These are phyloP conservation scores for Actias luna DNA, from an alignment of 2,888 invertebrate genomes.

Conservation along the genomic window DNA sequence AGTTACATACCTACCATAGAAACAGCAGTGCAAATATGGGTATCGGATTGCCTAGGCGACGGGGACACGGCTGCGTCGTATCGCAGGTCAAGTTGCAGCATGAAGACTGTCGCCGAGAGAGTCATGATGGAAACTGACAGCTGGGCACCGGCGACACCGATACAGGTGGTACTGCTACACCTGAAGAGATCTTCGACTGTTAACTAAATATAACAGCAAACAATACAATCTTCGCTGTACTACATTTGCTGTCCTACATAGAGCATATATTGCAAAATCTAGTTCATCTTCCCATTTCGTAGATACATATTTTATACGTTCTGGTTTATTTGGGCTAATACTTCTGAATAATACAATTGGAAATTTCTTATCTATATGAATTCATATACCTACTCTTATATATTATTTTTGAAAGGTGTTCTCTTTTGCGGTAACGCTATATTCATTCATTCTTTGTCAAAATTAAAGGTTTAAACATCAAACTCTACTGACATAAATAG, in stretches of 20 bases:
- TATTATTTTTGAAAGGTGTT: too few relatives aligned
- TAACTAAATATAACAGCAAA: neutral
- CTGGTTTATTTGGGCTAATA: too few relatives aligned
- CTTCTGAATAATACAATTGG: too few relatives aligned
- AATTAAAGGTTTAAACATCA: too few relatives aligned
- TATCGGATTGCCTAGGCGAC: constrained; percentile 66
- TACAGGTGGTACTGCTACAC: constrained; percentile 68
- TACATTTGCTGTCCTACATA: neutral
- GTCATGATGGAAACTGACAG: constrained; percentile 68
- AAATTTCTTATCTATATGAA: too few relatives aligned
- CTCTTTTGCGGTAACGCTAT: too few relatives aligned
- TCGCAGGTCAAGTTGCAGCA: constrained; percentile 68
- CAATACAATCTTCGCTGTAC: neutral
- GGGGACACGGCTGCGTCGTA: constrained; percentile 68
- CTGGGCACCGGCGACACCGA: constrained; percentile 74
- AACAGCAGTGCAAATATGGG: constrained; percentile 71
- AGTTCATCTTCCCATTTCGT: too few relatives aligned
- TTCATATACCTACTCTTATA: too few relatives aligned
- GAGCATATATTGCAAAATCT: neutral
- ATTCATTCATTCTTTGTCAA: too few relatives aligned
- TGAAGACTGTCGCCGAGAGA: constrained; percentile 68
- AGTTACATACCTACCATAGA: constrained; percentile 59
- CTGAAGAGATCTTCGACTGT: constrained; percentile 35
- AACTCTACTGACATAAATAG: too few relatives aligned
- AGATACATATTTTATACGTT: too few relatives aligned